Evolutionary conservation across 2,888 invertebrate species (phyloP), one percentile per base, ranked within the genome.

Genomic region (Thymelicus acteon): DNA sequence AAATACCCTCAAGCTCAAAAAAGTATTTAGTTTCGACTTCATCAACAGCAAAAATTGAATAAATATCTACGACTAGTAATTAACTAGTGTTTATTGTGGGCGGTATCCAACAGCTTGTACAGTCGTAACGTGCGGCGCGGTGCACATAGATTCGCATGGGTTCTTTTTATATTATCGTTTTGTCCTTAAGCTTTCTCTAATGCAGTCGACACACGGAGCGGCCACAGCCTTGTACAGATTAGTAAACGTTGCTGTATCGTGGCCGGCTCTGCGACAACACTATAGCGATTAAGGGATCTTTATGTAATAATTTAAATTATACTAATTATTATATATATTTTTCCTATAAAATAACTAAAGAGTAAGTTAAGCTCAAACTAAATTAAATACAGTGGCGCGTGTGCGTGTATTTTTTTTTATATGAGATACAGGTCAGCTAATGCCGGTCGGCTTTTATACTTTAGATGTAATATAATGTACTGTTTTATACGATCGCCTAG

Each of bases 251-350:
- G 75, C 78, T 82, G 80, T 82, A 80, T 78, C 76, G 73, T 74
- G 78, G 73, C 76, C 77, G 77, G 63, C 75, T 79, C 77, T 72
- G 74, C 75, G 72, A 72, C 57, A 57, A 57, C 69, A 69, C 39
- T 63, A 80, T 85, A 88, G 87, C 85, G 77, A 80, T 81, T 90
- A 89, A 89, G 90, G 89, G 80, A 86, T 86, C 83, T 85, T 85
- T 88, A 89, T 91, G 87, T 90, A 89, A 89, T 92, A 90, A 92
- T 92, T 93, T 92, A 93, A 92, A 91, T 92, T 92, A 92, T 92
- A 92, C 86, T 91, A 89, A 91, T 92, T 88, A 89, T 86, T 88
- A 89, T 89, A 85, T 88, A 89, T 87, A 83, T 89, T 85, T 89
- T 90, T 90, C 90, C 90, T 89, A 87, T 90, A 79, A 81, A 76